Base-by-base conservation (phyloP, 2,888 invertebrate genomes). In the Theodoxus fluviatilis region DNA sequence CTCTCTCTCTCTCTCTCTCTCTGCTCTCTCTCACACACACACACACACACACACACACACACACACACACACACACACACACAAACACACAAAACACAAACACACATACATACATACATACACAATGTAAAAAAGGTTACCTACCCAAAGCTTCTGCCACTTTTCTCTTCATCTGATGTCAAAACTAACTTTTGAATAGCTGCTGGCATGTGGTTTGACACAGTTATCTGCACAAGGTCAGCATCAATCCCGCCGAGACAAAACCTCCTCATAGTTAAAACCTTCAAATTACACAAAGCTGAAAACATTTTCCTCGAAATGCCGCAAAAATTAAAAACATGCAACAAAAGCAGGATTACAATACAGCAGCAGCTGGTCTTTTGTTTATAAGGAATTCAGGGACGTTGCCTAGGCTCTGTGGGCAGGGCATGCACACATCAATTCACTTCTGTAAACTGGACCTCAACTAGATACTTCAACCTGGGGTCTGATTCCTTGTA, bases 191-290 rank as follows among this genome's bases (percentile, higher is more conserved):
- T 61, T 28, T n/a, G n/a, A n/a, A n/a, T 38, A 4, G 38, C 15
- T 38, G 64, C 22, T 28, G 66, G 47, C 33, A 31, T 25, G n/a
- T n/a, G n/a, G n/a, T 73, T 71, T 43, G 74, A 68, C 35, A 74
- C 73, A 28, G 71, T 71, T 9, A 76, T 70, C 38, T 70, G 72
- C 22, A 76, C 69, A 38, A 76, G 68, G 40, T 74, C 74, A 22
- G 67, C 70, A 47, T 55, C 59, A 25, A n/a, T 47, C 2, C 25
- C 43, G 15, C 61, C 49, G 67, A 31, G 33, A 28, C 1, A 66
- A 15, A 47, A 15, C 43, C 18, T 28, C 37, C 12, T 9, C 9
- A 9, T 18, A 55, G 18, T 22, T 18, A 18, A 9, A 18, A 9
- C 15, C 22, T 18, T 18, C 12, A 55, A 55, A 9, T 18, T 18